Evolutionary conservation across 2,113 vertebrate genomes (phyloP), one percentile per base, ranked within the genome.

Genomic region (Naja naja): DNA sequence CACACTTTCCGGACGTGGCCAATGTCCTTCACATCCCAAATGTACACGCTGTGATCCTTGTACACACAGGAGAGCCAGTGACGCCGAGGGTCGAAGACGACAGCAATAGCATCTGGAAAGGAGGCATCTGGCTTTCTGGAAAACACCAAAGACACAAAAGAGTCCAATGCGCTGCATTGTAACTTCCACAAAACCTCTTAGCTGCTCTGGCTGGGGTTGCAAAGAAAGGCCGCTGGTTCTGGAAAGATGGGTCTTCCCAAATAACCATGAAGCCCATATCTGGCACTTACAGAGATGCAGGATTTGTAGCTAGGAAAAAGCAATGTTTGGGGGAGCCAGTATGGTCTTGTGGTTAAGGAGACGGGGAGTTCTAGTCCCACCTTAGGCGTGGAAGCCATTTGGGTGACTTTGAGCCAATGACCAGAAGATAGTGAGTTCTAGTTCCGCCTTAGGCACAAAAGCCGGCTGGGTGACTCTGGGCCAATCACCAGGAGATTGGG

Each of bases 11-110:
- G 49, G 0, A 96, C 95, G 53, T 96, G 96, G 92, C 91, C 93
- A 87, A 98, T 92, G 49, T 98, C 98, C 10, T 27, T 94, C 2
- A 98, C 96, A 0, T 99, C 98, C 99, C 99, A 99, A 55, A 98
- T 95, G 1, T 99, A 99, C 89, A 99, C 85, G 22, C 99, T 99
- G 96, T 99, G 99, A 95, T 99, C 99, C 85, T 96, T 98, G 97
- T 99, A 99, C 11, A 99, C 97, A 0, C 98, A 98, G 56, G 98
- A 98, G 49, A 99, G 97, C 91, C 97, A 97, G 10, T 92, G 87
- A 25, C 96, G 95, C 0, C 53, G 2, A 3, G 97, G 93, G 92
- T 99, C 98, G 49, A 98, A 98, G 90, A 98, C 98, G 95, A 99
- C 89, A 0, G 98, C 99, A 92, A 98, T 22, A 0, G 97, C 96